These are phyloP conservation scores for Bembecia ichneumoniformis DNA, from an alignment of 2,888 invertebrate genomes.

Conservation along the genomic window DNA sequence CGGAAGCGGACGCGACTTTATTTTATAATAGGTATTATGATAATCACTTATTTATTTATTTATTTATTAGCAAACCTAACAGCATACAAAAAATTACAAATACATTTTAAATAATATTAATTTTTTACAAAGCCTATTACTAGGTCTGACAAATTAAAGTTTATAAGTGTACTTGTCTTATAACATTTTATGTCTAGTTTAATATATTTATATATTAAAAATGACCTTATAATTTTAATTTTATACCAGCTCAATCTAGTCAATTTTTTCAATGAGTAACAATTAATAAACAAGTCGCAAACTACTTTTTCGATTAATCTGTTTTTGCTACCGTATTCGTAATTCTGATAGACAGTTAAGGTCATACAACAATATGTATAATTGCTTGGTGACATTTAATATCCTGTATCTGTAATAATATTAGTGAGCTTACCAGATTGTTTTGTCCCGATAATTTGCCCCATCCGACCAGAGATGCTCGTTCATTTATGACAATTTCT, in stretches of 20 bases:
- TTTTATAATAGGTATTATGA: too few species aligned
- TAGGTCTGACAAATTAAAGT: too few species aligned
- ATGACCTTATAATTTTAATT: not conserved
- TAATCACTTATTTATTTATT: too few species aligned
- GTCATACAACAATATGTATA: not conserved
- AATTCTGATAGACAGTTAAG: not conserved
- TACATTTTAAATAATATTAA: too few species aligned
- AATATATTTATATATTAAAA: not conserved
- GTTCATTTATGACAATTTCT: slow-evolving; percentile 74
- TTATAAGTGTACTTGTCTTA: too few species aligned
- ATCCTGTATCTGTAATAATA: not conserved
- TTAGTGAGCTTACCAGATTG: slow-evolving; percentile 38
- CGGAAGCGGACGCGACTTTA: too few species aligned
- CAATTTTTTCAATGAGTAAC: not conserved
- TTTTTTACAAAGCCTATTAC: too few species aligned
- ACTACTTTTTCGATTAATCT: too few species aligned
- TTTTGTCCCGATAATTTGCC: slow-evolving; percentile 77
- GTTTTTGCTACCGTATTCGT: too few species aligned
- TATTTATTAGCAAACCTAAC: too few species aligned
- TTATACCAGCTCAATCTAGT: not conserved
- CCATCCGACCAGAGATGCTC: slow-evolving; percentile 79
- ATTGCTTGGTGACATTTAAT: not conserved
- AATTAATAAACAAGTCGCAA: too few species aligned
- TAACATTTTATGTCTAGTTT: not conserved
- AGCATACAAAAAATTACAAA: too few species aligned